Percentiles rank a stretch among this genome's conserved stretches.
Evolutionary conservation across 2,797 vertebrate genomes (phyloP).

Genomic region (Onychomys arenicola): DNA sequence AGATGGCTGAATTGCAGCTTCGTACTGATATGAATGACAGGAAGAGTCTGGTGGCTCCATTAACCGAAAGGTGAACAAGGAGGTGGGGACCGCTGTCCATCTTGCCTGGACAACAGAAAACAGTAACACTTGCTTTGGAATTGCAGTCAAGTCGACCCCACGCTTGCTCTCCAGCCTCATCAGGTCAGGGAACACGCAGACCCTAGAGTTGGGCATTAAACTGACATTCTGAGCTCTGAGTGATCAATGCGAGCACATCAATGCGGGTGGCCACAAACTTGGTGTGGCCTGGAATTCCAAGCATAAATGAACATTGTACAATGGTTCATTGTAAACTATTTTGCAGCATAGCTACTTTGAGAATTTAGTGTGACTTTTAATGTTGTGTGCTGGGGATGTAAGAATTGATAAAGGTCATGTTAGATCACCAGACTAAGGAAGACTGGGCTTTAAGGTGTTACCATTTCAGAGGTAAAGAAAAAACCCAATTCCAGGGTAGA

Average conservation of each 20-base stretch:
- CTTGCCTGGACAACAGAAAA: background rate
- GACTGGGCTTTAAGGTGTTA: too few species aligned
- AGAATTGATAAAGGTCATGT: background rate
- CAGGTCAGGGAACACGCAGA: background rate
- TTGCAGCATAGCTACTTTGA: too few species aligned
- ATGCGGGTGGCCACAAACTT: background rate
- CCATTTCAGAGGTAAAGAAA: too few species aligned
- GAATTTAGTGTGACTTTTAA: background rate
- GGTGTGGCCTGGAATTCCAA: background rate
- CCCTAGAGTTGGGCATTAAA: too few species aligned
- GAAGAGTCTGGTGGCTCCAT: background rate
- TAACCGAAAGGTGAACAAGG: background rate
- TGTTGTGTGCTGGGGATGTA: background rate
- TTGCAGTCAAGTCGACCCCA: background rate
- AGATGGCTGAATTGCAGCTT: background rate
- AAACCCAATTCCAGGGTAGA: background rate
- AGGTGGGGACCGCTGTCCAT: background rate
- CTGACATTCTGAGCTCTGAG: background rate
- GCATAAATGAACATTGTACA: background rate
- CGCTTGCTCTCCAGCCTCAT: background rate
- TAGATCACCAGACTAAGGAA: background rate
- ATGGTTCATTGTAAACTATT: background rate
- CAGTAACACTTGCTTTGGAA: too few species aligned
- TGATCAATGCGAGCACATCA: background rate
- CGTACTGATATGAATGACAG: background rate